These are phyloP conservation scores for Muraenolepis orangiensis DNA, from an alignment of 2,797 vertebrate genomes.

Conservation along the genomic window DNA sequence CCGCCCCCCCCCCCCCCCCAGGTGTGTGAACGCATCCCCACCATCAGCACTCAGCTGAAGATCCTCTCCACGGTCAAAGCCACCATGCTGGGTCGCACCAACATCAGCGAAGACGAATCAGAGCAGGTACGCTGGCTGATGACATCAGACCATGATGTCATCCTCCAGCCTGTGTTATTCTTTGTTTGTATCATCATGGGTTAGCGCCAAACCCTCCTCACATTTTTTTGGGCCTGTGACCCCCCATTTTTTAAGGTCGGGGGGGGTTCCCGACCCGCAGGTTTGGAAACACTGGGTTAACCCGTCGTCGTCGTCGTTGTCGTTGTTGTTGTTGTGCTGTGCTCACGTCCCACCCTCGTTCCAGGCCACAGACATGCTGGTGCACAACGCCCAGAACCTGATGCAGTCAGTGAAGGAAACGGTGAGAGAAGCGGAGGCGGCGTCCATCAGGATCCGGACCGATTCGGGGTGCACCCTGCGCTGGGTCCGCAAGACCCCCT, in stretches of 20 bases:
- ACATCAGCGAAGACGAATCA: conserved; percentile 97
- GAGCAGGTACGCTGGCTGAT: conserved; percentile 84
- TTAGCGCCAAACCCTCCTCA: not conserved
- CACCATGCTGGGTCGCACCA: conserved; percentile 97
- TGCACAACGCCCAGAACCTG: conserved; percentile 98
- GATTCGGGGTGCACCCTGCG: conserved; percentile 95
- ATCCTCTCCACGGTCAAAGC: conserved; percentile 99
- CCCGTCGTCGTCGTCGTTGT: not conserved
- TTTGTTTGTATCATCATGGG: not conserved
- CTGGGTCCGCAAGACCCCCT: conserved; percentile 98
- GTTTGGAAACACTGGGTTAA: not conserved
- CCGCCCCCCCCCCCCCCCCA: conserved; percentile 49
- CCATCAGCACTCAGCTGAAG: conserved; percentile 98
- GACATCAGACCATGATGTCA: not conserved
- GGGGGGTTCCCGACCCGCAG: not conserved
- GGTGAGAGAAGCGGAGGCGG: conserved; percentile 95
- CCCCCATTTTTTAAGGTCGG: not conserved
- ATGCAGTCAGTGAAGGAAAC: conserved; percentile 99
- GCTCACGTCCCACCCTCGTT: conserved; percentile 9
- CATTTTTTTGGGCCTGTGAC: not conserved
- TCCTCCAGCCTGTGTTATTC: not conserved
- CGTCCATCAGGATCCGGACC: conserved; percentile 98
- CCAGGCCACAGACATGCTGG: conserved; percentile 98
- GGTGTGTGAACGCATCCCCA: conserved; percentile 98
- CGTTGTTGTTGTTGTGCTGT: not conserved